Evolutionary conservation across 2,797 vertebrate genomes (phyloP).

Genomic region (Gambelia wislizenii): DNA sequence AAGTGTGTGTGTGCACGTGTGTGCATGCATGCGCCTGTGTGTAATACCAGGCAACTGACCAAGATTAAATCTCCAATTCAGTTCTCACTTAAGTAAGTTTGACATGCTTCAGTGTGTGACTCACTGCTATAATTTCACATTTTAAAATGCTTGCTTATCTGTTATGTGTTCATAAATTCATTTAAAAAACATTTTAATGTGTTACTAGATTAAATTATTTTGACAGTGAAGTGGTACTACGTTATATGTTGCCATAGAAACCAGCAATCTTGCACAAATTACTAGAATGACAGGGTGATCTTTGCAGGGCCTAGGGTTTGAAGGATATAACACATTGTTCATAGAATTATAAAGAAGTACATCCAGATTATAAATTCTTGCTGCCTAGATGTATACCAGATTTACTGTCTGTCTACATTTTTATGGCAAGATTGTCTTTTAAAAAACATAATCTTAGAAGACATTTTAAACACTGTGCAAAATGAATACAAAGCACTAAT

Average conservation of each 20-base stretch:
- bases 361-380: conserved; percentile 37
- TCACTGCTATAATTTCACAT: background rate
- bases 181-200: conserved; percentile 53
- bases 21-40: no score
- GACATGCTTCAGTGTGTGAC: accelerated
- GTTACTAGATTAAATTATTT: conserved; percentile 63
- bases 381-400: conserved; percentile 15
- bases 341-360: conserved; percentile 39
- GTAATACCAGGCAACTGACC: background rate
- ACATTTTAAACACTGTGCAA: conserved; percentile 5
- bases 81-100: background rate
- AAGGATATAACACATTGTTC: conserved; percentile 46
- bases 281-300: conserved; percentile 61
- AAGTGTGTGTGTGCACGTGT: background rate
- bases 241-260: conserved; percentile 60
- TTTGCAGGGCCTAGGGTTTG: conserved; percentile 29
- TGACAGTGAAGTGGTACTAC: conserved; percentile 56
- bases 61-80: background rate
- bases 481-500: conserved; percentile 49
- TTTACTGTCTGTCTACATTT: background rate
- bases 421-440: background rate
- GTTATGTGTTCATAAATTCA: conserved; percentile 47
- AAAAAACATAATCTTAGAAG: conserved; percentile 14
- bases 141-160: conserved; percentile 42
- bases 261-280: conserved; percentile 56